Evolutionary conservation across 2,888 invertebrate genomes (phyloP).

Genomic region (Panopea generosa): DNA sequence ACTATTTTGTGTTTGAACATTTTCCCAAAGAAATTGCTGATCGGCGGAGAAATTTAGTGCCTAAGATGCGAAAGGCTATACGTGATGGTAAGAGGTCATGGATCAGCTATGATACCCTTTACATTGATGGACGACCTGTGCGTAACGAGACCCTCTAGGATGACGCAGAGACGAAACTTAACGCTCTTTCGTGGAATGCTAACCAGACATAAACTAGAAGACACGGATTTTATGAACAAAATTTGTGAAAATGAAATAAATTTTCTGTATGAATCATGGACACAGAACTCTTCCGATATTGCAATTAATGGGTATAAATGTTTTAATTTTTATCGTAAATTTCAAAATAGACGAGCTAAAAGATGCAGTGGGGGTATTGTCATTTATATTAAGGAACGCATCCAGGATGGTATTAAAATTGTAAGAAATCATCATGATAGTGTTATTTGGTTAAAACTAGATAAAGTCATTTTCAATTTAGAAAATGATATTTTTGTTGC

Average conservation of each 20-base stretch:
- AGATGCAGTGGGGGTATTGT: slow-evolving; percentile 20
- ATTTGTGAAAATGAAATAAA: slow-evolving; percentile 11
- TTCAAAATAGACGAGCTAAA: neutral
- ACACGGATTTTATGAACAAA: slow-evolving; percentile 12
- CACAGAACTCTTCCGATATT: neutral
- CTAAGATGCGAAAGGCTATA: too few species aligned
- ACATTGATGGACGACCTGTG: too few species aligned
- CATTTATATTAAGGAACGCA: neutral
- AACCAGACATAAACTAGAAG: slow-evolving; percentile 5
- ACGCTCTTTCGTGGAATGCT: slow-evolving; percentile 21
- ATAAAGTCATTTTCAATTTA: slow-evolving; percentile 7
- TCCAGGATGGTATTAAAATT: slow-evolving; percentile 10
- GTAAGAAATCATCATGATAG: slow-evolving; percentile 27
- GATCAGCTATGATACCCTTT: too few species aligned
- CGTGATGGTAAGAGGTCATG: too few species aligned
- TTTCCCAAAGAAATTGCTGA: too few species aligned
- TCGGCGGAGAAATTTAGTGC: too few species aligned
- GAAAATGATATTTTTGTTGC: slow-evolving; percentile 20
- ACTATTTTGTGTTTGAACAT: too few species aligned
- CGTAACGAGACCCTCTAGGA: too few species aligned
- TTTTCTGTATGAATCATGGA: slow-evolving; percentile 24
- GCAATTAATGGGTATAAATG: slow-evolving; percentile 1
- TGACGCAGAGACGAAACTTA: slow-evolving; percentile 8
- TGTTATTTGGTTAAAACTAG: slow-evolving; percentile 32
- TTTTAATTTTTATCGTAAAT: slow-evolving; percentile 7